These are phyloP conservation scores for Globodera ellingtonae DNA, from an alignment of 1,140 invertebrate species.

Conservation along the genomic window DNA sequence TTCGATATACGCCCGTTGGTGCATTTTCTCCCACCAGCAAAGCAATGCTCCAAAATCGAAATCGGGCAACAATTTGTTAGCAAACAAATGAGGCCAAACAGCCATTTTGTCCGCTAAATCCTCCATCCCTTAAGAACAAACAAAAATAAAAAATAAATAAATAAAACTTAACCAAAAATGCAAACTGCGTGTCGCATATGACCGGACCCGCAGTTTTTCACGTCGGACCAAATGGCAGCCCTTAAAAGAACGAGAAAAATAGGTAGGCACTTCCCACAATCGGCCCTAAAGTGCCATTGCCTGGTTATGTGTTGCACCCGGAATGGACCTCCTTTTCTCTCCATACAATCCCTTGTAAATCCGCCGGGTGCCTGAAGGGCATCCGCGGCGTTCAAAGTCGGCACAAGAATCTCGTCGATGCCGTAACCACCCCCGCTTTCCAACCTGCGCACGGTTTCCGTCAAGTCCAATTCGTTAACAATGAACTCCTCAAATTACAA, in stretches of 20 bases:
- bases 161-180: not conserved
- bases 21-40: constrained; percentile 35
- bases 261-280: not conserved
- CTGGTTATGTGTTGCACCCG: constrained; percentile 17
- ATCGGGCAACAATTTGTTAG: constrained; percentile 26
- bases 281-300: not conserved
- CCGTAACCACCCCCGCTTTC: not conserved
- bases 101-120: constrained; percentile 2
- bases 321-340: not conserved
- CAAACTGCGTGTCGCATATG: constrained; percentile 1
- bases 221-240: not conserved
- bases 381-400: constrained; percentile 18
- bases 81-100: constrained; percentile 24
- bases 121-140: not conserved
- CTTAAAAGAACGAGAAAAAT: constrained; percentile 5
- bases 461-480: constrained; percentile 21
- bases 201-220: constrained; percentile 20
- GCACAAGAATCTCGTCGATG: constrained; percentile 24
- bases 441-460: constrained; percentile 4
- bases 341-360: constrained; percentile 25
- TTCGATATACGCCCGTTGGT: not conserved
- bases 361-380: constrained; percentile 22
- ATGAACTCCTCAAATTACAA: constrained; percentile 21
- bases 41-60: constrained; percentile 36
- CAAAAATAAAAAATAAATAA: too few species aligned